Percentiles rank a stretch among this genome's conserved stretches.
Conservation (phyloP, 2,797 vertebrate species). For the Cynopterus sphinx region DNA sequence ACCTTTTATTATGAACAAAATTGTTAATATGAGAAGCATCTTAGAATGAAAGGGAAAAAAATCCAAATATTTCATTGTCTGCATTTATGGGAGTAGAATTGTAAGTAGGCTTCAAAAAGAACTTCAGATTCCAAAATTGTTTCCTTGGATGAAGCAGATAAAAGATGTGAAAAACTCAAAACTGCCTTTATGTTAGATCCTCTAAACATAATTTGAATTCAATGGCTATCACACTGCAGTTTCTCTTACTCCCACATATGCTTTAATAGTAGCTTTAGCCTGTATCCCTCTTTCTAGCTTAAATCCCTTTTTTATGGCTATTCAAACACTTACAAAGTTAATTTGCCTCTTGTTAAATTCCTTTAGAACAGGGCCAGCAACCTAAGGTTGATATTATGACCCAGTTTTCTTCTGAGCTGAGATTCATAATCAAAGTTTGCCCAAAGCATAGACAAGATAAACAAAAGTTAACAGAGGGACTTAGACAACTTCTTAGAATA, state of each 20-base stretch:
- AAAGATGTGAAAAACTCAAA: background rate
- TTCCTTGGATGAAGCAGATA: background rate
- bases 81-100: background rate
- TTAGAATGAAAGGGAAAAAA: background rate
- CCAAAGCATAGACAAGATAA: background rate
- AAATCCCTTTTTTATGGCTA: background rate
- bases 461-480: background rate
- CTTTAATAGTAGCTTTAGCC: background rate
- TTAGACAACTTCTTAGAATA: background rate
- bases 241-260: background rate
- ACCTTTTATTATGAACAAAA: background rate
- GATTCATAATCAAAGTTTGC: background rate
- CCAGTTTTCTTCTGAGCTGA: background rate
- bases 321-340: background rate
- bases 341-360: background rate
- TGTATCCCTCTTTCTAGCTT: background rate
- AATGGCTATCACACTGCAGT: background rate
- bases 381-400: background rate
- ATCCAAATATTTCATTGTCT: background rate
- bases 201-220: background rate
- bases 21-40: background rate
- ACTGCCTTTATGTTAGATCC: background rate
- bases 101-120: background rate
- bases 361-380: background rate
- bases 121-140: background rate